Base-by-base conservation (phyloP, 2,888 invertebrate species). In the Malthinus seriepunctatus region DNA sequence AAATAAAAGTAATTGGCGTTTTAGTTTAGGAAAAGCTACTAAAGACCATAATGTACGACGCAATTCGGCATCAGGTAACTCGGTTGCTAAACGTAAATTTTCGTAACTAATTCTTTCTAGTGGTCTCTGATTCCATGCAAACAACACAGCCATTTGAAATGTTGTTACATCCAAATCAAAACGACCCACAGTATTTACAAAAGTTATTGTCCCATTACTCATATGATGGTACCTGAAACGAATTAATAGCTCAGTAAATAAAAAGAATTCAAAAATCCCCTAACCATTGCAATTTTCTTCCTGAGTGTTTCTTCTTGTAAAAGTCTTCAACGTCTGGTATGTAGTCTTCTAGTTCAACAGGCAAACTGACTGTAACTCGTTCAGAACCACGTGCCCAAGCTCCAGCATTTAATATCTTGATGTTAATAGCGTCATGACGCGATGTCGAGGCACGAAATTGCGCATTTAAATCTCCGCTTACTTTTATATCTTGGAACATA, bases 321-420 rank as follows among this genome's bases (percentile, higher is more conserved):
- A 98, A 98, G 66, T 97, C 97, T 81, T 99, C 99, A 15, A 99
- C 94, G 81, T 99, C 97, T 1, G 98, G 98, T 73, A 99, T 97
- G 78, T 97, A 97, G 78, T 99, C 99, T 80, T 99, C 99, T 68
- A 99, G 81, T 80, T 99, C 98, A 71, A 96, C 86, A 11, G 99
- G 99, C 72, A 99, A 85, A 77, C 97, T 95, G 10, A 99, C 97
- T 1, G 95, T 91, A 3, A 97, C 93, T 63, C 96, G 84, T 78
- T 98, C 97, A 57, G 94, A 94, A 47, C 95, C 94, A 62, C 95
- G 84, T 0, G 97, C 93, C 99, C 99, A 99, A 1, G 99, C 98
- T 34, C 97, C 97, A 38, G 96, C 95, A 81, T 99, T 99, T 66
- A 99, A 83, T 74, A 99, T 98, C 84, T 99, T 99, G 59, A 99